Evolutionary conservation across 2,888 invertebrate species (phyloP).

Genomic region (Torymus texanus): DNA sequence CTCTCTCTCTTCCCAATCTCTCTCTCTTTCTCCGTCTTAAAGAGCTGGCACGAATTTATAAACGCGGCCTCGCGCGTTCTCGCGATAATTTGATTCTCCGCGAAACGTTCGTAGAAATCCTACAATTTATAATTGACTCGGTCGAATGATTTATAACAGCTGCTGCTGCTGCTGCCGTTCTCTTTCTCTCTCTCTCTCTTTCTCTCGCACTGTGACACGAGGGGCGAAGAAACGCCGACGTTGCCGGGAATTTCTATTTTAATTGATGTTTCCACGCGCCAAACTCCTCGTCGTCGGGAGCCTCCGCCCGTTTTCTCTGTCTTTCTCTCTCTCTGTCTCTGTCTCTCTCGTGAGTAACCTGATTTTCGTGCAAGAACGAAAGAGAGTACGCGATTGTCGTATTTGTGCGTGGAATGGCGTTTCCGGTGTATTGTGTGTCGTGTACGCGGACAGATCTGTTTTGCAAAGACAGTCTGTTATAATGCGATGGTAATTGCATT

Average conservation of each 20-base stretch:
- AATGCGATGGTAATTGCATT: too few relatives aligned
- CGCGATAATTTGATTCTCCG: slow-evolving; percentile 27
- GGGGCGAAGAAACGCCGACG: background rate
- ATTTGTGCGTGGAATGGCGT: background rate
- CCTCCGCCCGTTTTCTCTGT: slow-evolving; percentile 3
- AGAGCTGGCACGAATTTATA: slow-evolving; percentile 14
- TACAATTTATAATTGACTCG: slow-evolving; percentile 46
- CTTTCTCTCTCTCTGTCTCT: background rate
- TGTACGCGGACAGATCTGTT: too few relatives aligned
- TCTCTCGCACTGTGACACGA: too few relatives aligned
- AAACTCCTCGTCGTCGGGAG: slow-evolving; percentile 1
- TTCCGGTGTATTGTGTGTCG: too few relatives aligned
- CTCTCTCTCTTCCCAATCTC: background rate
- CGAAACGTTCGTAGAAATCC: slow-evolving; percentile 27
- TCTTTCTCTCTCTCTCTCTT: background rate
- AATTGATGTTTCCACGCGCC: slow-evolving; percentile 24
- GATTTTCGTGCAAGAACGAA: slow-evolving; percentile 1
- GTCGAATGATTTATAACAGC: slow-evolving; percentile 34
- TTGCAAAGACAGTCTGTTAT: too few relatives aligned
- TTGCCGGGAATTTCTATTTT: slow-evolving; percentile 32
- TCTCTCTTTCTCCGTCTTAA: background rate
- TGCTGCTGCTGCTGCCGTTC: background rate
- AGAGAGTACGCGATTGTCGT: slow-evolving; percentile 17
- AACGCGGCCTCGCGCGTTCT: background rate
- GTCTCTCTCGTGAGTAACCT: slow-evolving; percentile 11